These are phyloP conservation scores for Mizuhopecten yessoensis DNA, from an alignment of 1,140 invertebrate genomes.

Conservation along the genomic window DNA sequence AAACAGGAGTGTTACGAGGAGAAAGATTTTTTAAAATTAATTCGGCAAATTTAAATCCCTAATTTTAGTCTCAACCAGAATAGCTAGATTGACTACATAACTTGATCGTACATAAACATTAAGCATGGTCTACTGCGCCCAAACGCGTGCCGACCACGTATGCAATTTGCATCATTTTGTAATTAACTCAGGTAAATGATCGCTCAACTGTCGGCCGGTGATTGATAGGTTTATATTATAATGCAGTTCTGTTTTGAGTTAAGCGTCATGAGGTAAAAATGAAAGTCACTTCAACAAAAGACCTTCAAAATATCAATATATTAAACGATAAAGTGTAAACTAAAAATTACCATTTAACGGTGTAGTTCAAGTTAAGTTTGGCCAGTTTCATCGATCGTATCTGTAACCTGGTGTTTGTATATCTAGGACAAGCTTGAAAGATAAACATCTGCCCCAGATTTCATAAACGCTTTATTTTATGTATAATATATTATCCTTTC, in stretches of 20 bases:
- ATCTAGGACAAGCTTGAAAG: background rate
- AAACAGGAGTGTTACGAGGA: background rate
- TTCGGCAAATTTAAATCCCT: background rate
- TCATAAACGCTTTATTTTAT: background rate
- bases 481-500: background rate
- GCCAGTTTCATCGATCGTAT: background rate
- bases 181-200: conserved; percentile 33
- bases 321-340: conserved; percentile 28
- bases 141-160: conserved; percentile 3
- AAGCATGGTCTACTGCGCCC: background rate
- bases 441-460: background rate
- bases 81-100: background rate
- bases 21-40: background rate
- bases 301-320: conserved; percentile 30
- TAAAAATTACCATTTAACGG: background rate
- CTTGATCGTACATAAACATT: background rate
- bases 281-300: background rate
- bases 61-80: background rate
- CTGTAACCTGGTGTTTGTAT: background rate
- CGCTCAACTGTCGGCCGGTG: conserved; percentile 2
- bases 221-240: conserved; percentile 13
- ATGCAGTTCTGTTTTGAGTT: background rate
- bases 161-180: conserved; percentile 34
- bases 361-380: background rate
- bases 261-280: background rate